phyloP scores from a whole-genome alignment of 2,888 invertebrate genomes.

The Drosophila demipolita region DNA sequence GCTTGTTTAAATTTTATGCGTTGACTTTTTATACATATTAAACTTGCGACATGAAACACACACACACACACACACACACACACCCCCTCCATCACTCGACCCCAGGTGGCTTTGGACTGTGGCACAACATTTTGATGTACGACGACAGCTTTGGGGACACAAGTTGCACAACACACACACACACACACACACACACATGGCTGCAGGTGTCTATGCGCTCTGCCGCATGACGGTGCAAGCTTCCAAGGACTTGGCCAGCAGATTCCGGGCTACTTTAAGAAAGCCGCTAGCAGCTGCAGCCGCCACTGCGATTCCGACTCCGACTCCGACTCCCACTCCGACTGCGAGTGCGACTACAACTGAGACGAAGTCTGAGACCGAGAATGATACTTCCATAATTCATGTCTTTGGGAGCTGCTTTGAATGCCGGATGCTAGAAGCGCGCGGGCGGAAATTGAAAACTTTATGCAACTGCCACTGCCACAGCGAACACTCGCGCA shows the following conservation, averaged over 20 bases:
- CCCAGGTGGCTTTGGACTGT: constrained; percentile 1
- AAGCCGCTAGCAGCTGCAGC: background rate
- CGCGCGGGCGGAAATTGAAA: constrained; percentile 31
- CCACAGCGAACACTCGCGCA: background rate
- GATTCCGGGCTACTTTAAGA: constrained; percentile 13
- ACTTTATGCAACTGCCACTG: constrained; percentile 17
- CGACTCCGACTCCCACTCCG: background rate
- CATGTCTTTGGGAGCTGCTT: constrained; percentile 1
- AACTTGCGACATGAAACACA: constrained; percentile 13
- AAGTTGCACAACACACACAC: constrained; percentile 6
- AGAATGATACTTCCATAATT: constrained; percentile 21
- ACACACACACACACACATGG: constrained; percentile 1
- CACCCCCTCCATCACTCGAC: too few relatives aligned
- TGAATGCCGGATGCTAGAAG: constrained; percentile 18
- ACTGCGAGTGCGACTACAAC: background rate
- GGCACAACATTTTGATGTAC: constrained; percentile 40
- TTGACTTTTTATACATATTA: constrained; percentile 45
- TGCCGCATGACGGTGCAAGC: background rate
- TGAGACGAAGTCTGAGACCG: background rate
- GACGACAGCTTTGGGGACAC: constrained; percentile 34
- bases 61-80: too few relatives aligned
- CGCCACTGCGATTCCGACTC: background rate
- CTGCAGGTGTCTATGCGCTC: constrained; percentile 2
- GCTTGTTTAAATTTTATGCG: constrained; percentile 67
- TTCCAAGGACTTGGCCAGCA: constrained; percentile 5